Conservation (phyloP, 2,797 vertebrate genomes). For the Cynodonichthys magdalenae region DNA sequence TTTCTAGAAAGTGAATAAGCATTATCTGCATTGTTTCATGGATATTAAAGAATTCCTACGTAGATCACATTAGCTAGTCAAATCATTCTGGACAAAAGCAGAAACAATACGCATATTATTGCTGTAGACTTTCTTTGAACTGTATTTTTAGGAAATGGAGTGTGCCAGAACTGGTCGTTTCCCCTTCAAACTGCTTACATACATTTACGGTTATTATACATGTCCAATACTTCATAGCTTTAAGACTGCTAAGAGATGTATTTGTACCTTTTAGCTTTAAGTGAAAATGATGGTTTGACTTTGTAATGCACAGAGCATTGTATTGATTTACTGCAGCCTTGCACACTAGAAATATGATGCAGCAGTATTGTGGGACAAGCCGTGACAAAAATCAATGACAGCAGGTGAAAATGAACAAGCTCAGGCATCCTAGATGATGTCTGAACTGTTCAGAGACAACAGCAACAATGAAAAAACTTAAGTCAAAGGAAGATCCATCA, state of each 20-base stretch:
- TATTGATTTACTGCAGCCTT: constrained; percentile 1
- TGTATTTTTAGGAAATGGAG: neutral
- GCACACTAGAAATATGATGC: neutral
- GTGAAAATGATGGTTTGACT: constrained; percentile 1
- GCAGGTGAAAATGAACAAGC: constrained; percentile 5
- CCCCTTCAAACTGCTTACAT: neutral
- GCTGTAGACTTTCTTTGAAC: neutral
- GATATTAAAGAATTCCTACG: constrained; percentile 23
- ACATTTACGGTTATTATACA: neutral
- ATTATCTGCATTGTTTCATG: constrained; percentile 14
- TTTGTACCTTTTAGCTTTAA: neutral
- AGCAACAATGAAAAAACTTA: constrained; percentile 9
- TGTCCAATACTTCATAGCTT: neutral
- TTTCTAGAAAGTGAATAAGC: constrained; percentile 3
- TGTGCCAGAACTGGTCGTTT: constrained; percentile 1
- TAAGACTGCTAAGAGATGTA: neutral
- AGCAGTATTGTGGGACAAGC: neutral
- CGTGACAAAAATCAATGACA: neutral
- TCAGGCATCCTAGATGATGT: constrained; percentile 1
- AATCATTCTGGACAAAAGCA: neutral
- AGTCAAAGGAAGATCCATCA: constrained; percentile 22
- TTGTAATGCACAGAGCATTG: neutral
- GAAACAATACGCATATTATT: neutral
- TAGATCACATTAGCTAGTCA: constrained; percentile 8
- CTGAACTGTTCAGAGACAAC: neutral